Evolutionary conservation across 2,888 invertebrate genomes (phyloP).

Genomic region (Ferrisia virgata): DNA sequence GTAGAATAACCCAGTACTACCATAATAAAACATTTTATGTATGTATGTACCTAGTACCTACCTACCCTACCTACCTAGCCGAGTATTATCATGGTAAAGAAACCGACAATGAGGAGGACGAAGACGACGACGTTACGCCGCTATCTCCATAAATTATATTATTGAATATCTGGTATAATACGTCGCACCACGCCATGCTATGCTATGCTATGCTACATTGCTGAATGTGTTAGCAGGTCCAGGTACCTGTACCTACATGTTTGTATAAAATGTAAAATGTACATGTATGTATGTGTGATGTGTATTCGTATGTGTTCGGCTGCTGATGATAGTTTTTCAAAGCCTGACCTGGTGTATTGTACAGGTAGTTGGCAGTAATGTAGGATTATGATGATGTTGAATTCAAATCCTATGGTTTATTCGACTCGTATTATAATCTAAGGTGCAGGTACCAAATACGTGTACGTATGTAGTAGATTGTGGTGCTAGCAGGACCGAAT

Average conservation of each 20-base stretch:
- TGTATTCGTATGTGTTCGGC: neutral
- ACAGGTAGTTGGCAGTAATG: neutral
- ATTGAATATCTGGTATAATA: neutral
- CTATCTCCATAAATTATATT: constrained; percentile 16
- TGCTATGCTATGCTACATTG: too few species aligned
- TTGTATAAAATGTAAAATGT: too few species aligned
- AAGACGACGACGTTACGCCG: neutral
- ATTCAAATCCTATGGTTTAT: neutral
- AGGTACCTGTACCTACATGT: too few species aligned
- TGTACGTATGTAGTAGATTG: neutral
- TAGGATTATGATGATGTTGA: constrained; percentile 1
- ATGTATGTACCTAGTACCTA: too few species aligned
- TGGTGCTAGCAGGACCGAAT: neutral
- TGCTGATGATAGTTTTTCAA: neutral
- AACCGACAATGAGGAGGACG: neutral
- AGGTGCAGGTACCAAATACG: too few species aligned
- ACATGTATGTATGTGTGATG: too few species aligned
- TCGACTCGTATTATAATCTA: too few species aligned
- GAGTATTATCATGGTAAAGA: constrained; percentile 21
- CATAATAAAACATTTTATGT: constrained; percentile 15
- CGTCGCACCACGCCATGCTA: neutral
- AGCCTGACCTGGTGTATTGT: neutral
- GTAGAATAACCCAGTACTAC: neutral
- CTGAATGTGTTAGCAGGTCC: too few species aligned
- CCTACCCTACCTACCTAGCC: too few species aligned